Percentiles rank a stretch among this genome's conserved stretches.
Evolutionary conservation across 1,140 invertebrate species (phyloP).

Genomic region (Physella acuta): DNA sequence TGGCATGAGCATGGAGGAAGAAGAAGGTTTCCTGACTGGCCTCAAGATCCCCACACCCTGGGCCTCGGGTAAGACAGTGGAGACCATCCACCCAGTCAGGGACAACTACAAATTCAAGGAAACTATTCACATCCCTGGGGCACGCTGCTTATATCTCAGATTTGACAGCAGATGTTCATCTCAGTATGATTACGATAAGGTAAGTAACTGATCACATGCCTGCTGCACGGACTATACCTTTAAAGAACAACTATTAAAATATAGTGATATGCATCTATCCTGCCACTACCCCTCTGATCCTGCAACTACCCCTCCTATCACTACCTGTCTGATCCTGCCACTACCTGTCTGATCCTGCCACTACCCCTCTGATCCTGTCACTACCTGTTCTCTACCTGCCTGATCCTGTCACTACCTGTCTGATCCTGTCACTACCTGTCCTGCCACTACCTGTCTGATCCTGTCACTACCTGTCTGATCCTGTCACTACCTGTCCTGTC

Average conservation of each 20-base stretch:
- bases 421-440: too few species aligned
- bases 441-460: too few species aligned
- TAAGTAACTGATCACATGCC: too few species aligned
- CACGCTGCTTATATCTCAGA: conserved; percentile 56
- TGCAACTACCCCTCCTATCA: too few species aligned
- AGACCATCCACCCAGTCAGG: conserved; percentile 59
- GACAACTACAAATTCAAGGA: conserved; percentile 61
- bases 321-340: too few species aligned
- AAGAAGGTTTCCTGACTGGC: conserved; percentile 54
- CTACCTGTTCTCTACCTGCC: too few species aligned
- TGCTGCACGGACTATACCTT: too few species aligned
- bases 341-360: too few species aligned
- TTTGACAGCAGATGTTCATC: conserved; percentile 58
- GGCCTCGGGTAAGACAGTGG: conserved; percentile 57
- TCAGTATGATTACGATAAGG: conserved; percentile 62
- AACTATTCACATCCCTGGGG: conserved; percentile 58
- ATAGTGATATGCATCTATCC: neutral
- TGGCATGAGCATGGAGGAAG: conserved; percentile 38
- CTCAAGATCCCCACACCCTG: conserved; percentile 59
- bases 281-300: neutral
- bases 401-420: too few species aligned
- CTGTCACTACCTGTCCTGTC: neutral
- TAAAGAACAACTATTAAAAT: too few species aligned
- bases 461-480: neutral
- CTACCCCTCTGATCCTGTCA: too few species aligned